These are phyloP conservation scores for Macaria notata DNA, from an alignment of 2,888 invertebrate species.

Conservation along the genomic window DNA sequence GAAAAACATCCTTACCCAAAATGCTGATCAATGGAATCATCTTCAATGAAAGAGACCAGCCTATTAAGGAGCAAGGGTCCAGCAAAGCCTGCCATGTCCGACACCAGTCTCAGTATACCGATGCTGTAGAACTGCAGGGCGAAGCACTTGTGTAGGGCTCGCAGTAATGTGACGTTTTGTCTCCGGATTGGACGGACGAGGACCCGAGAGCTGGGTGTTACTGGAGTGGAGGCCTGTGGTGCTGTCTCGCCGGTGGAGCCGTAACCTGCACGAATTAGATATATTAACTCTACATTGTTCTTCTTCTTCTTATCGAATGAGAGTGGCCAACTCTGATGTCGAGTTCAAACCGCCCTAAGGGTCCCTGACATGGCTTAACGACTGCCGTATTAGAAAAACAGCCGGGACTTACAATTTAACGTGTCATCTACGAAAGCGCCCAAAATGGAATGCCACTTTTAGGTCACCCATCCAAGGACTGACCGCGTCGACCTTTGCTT, in stretches of 20 bases:
- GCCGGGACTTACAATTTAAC: no score
- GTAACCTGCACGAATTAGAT: constrained; percentile 47
- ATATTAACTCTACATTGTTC: no score
- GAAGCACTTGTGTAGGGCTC: constrained; percentile 88
- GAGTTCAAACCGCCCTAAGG: no score
- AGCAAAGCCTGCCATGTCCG: constrained; percentile 93
- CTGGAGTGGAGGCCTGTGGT: constrained; percentile 63
- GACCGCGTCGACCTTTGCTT: no score
- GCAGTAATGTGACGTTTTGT: constrained; percentile 82
- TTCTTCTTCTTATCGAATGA: no score
- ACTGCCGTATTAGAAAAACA: neutral
- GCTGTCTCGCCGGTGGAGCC: constrained; percentile 61
- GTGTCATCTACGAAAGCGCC: no score
- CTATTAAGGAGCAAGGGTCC: constrained; percentile 94
- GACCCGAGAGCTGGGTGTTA: constrained; percentile 65
- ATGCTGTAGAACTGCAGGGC: constrained; percentile 92
- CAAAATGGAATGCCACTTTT: no score
- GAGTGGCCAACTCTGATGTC: no score
- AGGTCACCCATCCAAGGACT: no score
- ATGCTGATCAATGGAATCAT: constrained; percentile 84
- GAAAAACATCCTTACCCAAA: constrained; percentile 80
- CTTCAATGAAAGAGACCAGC: constrained; percentile 90
- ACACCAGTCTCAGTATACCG: constrained; percentile 90
- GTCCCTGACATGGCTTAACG: neutral
- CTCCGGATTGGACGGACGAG: constrained; percentile 57